These are phyloP conservation scores for Tenthredo mesomela DNA, from an alignment of 2,888 invertebrate species.

Conservation along the genomic window DNA sequence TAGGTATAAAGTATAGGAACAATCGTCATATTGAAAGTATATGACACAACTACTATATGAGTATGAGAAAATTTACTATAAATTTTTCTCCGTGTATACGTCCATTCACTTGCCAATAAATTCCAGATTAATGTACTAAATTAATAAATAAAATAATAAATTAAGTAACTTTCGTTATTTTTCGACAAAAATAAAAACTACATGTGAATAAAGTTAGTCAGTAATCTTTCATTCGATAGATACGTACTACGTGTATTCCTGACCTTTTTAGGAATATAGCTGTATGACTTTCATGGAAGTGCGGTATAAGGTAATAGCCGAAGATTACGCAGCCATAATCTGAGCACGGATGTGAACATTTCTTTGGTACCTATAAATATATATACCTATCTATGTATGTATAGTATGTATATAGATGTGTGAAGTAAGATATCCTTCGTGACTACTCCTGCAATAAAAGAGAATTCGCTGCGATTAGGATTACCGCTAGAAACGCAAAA, in stretches of 20 bases:
- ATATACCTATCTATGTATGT: no score
- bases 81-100: no score
- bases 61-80: no score
- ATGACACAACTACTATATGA: no score
- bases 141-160: background rate
- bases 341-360: background rate
- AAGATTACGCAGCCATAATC: background rate
- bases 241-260: background rate
- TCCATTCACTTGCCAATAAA: background rate
- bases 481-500: background rate
- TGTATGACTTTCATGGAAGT: background rate
- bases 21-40: no score
- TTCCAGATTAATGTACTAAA: background rate
- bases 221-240: slow-evolving; percentile 1
- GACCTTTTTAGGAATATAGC: background rate
- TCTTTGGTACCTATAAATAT: no score
- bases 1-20: no score
- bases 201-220: no score
- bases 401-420: no score
- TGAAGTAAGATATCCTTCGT: background rate
- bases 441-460: background rate
- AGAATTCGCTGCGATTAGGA: background rate
- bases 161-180: no score
- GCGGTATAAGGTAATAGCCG: background rate
- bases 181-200: background rate